A percentile compares a stretch with the other conserved stretches of the same genome.
Evolutionary conservation across 1,140 invertebrate genomes (phyloP).

Genomic region (Aradophagus sp.): DNA sequence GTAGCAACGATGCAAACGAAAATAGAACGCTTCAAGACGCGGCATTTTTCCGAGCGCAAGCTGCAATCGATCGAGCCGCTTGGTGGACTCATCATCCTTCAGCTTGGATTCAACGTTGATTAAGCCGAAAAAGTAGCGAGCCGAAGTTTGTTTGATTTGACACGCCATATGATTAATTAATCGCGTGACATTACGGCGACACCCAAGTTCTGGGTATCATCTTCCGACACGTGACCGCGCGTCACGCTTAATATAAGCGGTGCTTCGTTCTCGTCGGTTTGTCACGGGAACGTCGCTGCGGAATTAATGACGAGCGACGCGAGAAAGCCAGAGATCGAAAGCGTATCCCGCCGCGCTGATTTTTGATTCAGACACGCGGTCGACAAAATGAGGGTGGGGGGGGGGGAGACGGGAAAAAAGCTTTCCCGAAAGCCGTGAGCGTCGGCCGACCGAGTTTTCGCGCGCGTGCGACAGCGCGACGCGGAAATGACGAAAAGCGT

Average conservation of each 20-base stretch:
- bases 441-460: slow-evolving; percentile 18
- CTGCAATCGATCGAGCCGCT: slow-evolving; percentile 1
- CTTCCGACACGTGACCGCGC: slow-evolving; percentile 35
- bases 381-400: no score
- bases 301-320: slow-evolving; percentile 46
- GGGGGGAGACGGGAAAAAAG: no score
- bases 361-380: no score
- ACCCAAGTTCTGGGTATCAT: slow-evolving; percentile 27
- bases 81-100: background rate
- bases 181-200: slow-evolving; percentile 35
- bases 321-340: slow-evolving; percentile 45
- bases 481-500: slow-evolving; percentile 31
- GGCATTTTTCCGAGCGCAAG: no score
- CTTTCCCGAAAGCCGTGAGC: slow-evolving; percentile 5
- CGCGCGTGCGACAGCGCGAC: slow-evolving; percentile 1
- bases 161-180: slow-evolving; percentile 44
- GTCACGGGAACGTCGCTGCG: slow-evolving; percentile 29
- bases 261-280: slow-evolving; percentile 29
- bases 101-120: slow-evolving; percentile 43
- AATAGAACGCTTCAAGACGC: no score
- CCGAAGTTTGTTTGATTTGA: slow-evolving; percentile 39
- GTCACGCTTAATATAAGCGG: slow-evolving; percentile 37
- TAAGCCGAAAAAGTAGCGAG: slow-evolving; percentile 23
- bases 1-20: no score
- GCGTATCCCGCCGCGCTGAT: slow-evolving; percentile 37